These are phyloP conservation scores for Campopleginae sp. DNA, from an alignment of 2,888 invertebrate genomes.

Conservation along the genomic window DNA sequence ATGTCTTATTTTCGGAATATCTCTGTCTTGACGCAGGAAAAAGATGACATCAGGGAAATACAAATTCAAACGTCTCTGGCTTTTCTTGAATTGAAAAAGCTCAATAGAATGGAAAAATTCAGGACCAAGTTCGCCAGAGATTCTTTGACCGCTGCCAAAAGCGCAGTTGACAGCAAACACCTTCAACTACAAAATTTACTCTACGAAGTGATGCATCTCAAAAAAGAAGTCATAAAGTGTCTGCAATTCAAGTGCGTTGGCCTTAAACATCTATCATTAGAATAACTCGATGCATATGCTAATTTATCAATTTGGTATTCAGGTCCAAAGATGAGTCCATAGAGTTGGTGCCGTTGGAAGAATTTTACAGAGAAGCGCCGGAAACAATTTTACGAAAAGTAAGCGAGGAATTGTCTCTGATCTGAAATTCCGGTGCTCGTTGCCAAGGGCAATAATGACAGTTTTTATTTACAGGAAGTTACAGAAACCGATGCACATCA, in stretches of 20 bases:
- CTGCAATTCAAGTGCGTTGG: slow-evolving; percentile 93
- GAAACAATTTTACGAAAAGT: slow-evolving; percentile 88
- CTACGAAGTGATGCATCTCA: slow-evolving; percentile 96
- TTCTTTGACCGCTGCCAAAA: slow-evolving; percentile 92
- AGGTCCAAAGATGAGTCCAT: slow-evolving; percentile 97
- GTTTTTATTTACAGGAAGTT: slow-evolving; percentile 85
- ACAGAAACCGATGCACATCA: slow-evolving; percentile 91
- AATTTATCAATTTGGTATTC: slow-evolving; percentile 65
- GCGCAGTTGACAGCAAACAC: slow-evolving; percentile 95
- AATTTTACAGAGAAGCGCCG: slow-evolving; percentile 93
- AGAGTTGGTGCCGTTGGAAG: slow-evolving; percentile 92
- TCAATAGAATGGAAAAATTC: slow-evolving; percentile 96
- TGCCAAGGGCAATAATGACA: background rate
- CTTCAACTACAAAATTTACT: slow-evolving; percentile 96
- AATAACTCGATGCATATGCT: background rate
- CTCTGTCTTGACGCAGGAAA: slow-evolving; percentile 85
- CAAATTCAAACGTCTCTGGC: slow-evolving; percentile 90
- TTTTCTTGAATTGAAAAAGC: slow-evolving; percentile 93
- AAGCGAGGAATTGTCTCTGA: slow-evolving; percentile 76
- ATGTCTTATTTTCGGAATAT: background rate
- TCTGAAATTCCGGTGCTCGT: background rate
- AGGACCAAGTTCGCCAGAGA: slow-evolving; percentile 93
- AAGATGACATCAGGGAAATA: slow-evolving; percentile 88
- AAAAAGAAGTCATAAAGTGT: slow-evolving; percentile 97
- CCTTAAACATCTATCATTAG: background rate